These are phyloP conservation scores for Calameuta pallipes DNA, from an alignment of 2,888 invertebrate species.

Conservation along the genomic window DNA sequence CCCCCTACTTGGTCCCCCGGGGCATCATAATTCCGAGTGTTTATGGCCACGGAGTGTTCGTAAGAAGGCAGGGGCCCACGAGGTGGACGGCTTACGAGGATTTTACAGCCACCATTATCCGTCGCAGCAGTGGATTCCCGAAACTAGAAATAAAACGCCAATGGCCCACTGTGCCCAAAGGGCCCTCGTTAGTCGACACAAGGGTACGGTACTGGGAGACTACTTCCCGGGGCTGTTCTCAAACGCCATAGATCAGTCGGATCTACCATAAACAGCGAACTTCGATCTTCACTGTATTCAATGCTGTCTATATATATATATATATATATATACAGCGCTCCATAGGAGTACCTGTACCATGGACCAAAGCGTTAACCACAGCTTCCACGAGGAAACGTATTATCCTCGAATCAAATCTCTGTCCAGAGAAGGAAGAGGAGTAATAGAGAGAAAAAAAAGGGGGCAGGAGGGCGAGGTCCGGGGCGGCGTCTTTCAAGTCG, in stretches of 20 bases:
- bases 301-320: not conserved
- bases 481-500: constrained; percentile 44
- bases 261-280: not conserved
- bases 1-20: not conserved
- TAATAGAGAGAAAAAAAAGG: not conserved
- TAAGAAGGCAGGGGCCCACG: constrained; percentile 40
- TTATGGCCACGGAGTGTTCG: constrained; percentile 45
- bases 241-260: not conserved
- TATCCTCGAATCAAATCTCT: constrained; percentile 24
- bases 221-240: not conserved
- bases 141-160: constrained; percentile 46
- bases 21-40: constrained; percentile 48
- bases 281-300: not conserved
- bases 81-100: constrained; percentile 43
- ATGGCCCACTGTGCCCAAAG: not conserved
- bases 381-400: constrained; percentile 23
- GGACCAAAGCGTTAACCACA: constrained; percentile 12
- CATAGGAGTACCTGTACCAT: not conserved
- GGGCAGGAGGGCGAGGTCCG: not conserved
- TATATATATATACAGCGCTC: not conserved
- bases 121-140: constrained; percentile 36
- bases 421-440: not conserved
- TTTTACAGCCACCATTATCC: constrained; percentile 50
- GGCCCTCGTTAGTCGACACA: not conserved
- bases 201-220: constrained; percentile 12